Evolutionary conservation across 2,113 vertebrate species (phyloP).

Genomic region (Nothobranchius furzeri): DNA sequence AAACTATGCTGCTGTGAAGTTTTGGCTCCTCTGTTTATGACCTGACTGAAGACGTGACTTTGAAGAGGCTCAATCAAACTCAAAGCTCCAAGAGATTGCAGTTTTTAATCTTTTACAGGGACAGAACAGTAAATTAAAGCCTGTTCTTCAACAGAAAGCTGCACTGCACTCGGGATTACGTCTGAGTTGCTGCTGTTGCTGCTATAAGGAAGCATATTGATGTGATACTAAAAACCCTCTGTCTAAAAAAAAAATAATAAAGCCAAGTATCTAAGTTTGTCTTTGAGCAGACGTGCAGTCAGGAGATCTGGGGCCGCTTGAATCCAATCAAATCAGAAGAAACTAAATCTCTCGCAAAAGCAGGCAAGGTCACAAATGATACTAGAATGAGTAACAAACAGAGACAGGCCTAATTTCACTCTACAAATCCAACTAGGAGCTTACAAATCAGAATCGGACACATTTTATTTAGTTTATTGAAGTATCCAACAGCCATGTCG

Average conservation of each 20-base stretch:
- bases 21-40: conserved; percentile 25
- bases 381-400: background rate
- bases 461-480: conserved; percentile 11
- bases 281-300: conserved; percentile 24
- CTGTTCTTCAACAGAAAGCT: conserved; percentile 43
- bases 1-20: conserved; percentile 9
- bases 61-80: conserved; percentile 31
- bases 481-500: background rate
- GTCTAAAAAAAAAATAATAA: conserved; percentile 33
- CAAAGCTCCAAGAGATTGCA: conserved; percentile 25
- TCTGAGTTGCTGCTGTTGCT: conserved; percentile 10
- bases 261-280: conserved; percentile 20
- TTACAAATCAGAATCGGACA: background rate
- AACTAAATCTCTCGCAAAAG: background rate
- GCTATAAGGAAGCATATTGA: conserved; percentile 29
- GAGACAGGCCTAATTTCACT: background rate
- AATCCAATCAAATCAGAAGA: conserved; percentile 13
- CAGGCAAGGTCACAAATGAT: background rate
- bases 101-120: conserved; percentile 19
- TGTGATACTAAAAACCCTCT: conserved; percentile 44
- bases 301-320: conserved; percentile 25
- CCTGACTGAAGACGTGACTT: conserved; percentile 45
- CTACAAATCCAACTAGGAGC: background rate
- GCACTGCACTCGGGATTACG: conserved; percentile 28
- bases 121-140: conserved; percentile 40